These are phyloP conservation scores for Glareola pratincola DNA, from an alignment of 2,113 vertebrate genomes.

Conservation along the genomic window DNA sequence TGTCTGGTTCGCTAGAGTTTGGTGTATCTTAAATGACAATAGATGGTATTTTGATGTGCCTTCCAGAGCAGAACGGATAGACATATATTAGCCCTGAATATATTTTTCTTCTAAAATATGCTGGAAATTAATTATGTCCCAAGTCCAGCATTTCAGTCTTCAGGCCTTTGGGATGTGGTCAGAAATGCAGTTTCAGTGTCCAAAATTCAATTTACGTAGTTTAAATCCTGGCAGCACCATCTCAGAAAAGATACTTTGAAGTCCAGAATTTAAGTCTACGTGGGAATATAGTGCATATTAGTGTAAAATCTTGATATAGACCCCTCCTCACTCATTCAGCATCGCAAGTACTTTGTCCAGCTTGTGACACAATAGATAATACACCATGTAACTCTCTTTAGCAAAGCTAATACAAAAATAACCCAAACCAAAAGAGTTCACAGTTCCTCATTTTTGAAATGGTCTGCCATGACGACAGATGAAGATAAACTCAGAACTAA, in stretches of 20 bases:
- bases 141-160: background rate
- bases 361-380: background rate
- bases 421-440: background rate
- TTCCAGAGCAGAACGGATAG: constrained; percentile 5
- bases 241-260: background rate
- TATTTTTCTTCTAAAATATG: constrained; percentile 8
- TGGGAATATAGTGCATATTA: background rate
- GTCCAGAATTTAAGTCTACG: background rate
- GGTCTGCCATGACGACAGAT: background rate
- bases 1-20: constrained; percentile 21
- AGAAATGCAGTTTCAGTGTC: background rate
- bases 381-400: background rate
- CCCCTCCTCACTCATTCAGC: background rate
- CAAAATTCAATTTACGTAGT: background rate
- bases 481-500: background rate
- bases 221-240: background rate
- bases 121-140: background rate
- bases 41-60: constrained; percentile 28
- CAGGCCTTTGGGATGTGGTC: background rate
- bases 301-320: background rate
- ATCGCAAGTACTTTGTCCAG: background rate
- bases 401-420: background rate
- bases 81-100: background rate
- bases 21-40: constrained; percentile 22
- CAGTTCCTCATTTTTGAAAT: background rate